Base-by-base conservation (phyloP, 2,888 invertebrate genomes). In the Yponomeuta malinellus region DNA sequence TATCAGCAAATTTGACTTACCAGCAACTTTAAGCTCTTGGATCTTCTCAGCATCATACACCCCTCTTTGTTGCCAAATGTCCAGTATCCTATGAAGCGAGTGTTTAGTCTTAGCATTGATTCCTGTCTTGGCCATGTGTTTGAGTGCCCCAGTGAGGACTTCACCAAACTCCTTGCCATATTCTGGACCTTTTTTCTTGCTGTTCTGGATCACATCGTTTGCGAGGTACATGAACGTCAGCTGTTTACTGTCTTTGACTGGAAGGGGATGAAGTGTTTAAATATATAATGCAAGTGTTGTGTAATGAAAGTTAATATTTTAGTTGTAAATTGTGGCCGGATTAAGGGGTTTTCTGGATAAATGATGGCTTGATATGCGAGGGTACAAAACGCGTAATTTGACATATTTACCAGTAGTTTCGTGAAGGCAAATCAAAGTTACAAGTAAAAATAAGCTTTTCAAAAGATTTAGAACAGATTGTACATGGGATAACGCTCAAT, bases 181-280 rank as follows among this genome's bases (percentile, higher is more conserved):
- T 85, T 99, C 98, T 0, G 98, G 98, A 0, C 98, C 98, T 86
- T 99, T 99, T 87, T 98, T 99, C 85, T 97, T 97, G 83, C 98
- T 98, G 81, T 99, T 99, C 85, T 99, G 99, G 78, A 99, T 98
- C 48, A 99, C 98, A 93, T 99, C 99, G 93, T 99, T 99, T 52
- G 99, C 99, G 78, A 99, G 93, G 88, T 99, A 99, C 95, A 99
- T 97, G 79, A 98, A 97, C 23, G 98, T 98, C 71, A 99, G 91
- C 82, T 98, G 98, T 78, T 96, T 95, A 75, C 93, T 94, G 78
- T 97, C 96, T 85, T 97, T 96, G 3, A 95, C 98, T 98, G 92
- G 71, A 93, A 93, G 70, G 33, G 31, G 31, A 65, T 59, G 15
- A 59, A 43, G 43, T 8, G 43, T 43, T 43, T 43, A 43, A 9